Evolutionary conservation across 2,113 vertebrate species (phyloP), one percentile per base, ranked within the genome.

Genomic region (Triplophysa dalaica): DNA sequence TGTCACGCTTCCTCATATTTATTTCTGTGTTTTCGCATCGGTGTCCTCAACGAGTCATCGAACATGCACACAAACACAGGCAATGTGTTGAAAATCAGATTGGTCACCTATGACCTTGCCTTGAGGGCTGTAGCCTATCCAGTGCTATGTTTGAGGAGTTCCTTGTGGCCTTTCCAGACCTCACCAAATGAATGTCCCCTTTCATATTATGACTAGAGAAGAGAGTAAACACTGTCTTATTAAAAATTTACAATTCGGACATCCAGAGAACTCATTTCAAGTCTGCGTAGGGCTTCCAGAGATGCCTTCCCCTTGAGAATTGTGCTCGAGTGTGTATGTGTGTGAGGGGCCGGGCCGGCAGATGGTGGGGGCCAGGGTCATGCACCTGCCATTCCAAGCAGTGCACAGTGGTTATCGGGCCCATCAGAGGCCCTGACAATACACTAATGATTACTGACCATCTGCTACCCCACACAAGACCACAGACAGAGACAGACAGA

Each of bases 331-430:
- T 85, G 89, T 72, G 86, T 74, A 77, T 33, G 75, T 83, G 78
- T 81, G 88, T 88, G 85, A 80, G 65, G 76, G 88, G 88, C 87
- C 82, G 90, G 90, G 82, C 85, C 87, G 86, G 91, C 92, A 93
- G 91, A 91, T 92, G 94, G 92, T 86, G 89, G 89, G 91, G 92
- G 91, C 88, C 88, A 87, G 92, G 91, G 91, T 93, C 90, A 86
- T 93, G 92, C 91, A 94, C 94, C 95, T 95, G 94, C 93, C 89
- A 81, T 88, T 86, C 89, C 87, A 90, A 93, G 92, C 91, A 88
- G 79, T 86, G 78, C 77, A 86, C 89, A 85, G 90, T 92, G 86
- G 91, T 92, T 91, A 92, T 93, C 91, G 89, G 89, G 90, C 91
- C 92, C 89, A 88, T 92, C 89, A 85, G 89, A 66, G 13, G 89